phyloP scores from a whole-genome alignment of 2,797 vertebrate species.

The Apodemus agrarius region DNA sequence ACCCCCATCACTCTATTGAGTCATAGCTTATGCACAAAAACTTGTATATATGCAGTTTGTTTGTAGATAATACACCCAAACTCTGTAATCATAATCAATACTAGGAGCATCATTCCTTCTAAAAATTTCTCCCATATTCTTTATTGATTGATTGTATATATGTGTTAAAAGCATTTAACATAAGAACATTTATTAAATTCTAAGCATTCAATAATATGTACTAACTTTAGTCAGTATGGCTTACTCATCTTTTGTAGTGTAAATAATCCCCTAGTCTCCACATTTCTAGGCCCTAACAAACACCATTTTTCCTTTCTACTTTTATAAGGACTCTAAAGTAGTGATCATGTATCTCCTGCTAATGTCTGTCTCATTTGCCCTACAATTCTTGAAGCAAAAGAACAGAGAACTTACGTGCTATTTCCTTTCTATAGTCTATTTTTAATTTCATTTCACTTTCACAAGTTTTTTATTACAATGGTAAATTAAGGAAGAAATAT shows the following conservation, averaged over 20 bases:
- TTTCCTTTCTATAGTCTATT: neutral
- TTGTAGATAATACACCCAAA: neutral
- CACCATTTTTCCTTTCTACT: neutral
- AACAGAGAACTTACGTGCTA: neutral
- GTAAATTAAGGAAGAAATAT: neutral
- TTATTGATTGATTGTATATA: neutral
- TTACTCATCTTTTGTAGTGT: neutral
- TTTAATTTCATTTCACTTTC: neutral
- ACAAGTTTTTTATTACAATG: slow-evolving; percentile 4
- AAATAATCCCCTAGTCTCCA: neutral
- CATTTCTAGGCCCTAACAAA: neutral
- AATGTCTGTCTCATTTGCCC: neutral
- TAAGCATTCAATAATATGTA: neutral
- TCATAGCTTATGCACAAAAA: neutral
- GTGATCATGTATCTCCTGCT: neutral
- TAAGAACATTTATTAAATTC: neutral
- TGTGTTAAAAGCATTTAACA: neutral
- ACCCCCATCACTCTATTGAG: neutral
- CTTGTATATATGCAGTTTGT: neutral
- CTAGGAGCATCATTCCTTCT: neutral
- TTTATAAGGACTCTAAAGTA: neutral
- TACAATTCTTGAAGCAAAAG: slow-evolving; percentile 14
- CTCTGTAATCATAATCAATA: neutral
- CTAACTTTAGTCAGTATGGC: neutral
- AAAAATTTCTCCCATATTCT: neutral